Conservation (phyloP, 2,113 vertebrate species). For the Ciconia maguari region DNA sequence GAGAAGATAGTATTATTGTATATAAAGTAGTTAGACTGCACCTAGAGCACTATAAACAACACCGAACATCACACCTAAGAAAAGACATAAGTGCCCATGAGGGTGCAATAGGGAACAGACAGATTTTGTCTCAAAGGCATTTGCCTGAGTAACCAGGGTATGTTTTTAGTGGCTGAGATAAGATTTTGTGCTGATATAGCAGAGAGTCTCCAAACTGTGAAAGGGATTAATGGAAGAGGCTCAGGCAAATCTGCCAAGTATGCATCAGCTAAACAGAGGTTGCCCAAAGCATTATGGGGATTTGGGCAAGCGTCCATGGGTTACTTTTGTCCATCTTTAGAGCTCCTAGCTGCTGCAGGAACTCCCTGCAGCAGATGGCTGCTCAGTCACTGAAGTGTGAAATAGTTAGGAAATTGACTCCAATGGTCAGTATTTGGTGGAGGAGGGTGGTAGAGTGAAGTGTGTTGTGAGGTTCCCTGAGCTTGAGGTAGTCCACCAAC, state of each 20-base stretch:
- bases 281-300: background rate
- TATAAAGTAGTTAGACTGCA: slow-evolving; percentile 58
- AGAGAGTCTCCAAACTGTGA: slow-evolving; percentile 10
- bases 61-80: slow-evolving; percentile 36
- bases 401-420: background rate
- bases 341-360: background rate
- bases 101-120: slow-evolving; percentile 16
- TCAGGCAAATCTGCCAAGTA: background rate
- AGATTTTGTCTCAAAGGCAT: slow-evolving; percentile 15
- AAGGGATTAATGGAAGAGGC: slow-evolving; percentile 15
- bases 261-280: background rate
- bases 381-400: background rate
- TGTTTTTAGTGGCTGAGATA: slow-evolving; percentile 15
- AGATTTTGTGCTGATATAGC: slow-evolving; percentile 39
- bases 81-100: slow-evolving; percentile 61
- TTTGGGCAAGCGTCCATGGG: background rate
- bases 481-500: background rate
- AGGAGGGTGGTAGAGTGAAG: background rate
- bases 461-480: background rate
- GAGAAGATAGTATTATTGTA: slow-evolving; percentile 60
- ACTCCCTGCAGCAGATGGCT: background rate
- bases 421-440: background rate
- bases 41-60: slow-evolving; percentile 65
- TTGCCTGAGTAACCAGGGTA: background rate
- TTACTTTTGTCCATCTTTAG: background rate